Evolutionary conservation across 2,113 vertebrate genomes (phyloP).

Genomic region (Planiliza haematocheilus): DNA sequence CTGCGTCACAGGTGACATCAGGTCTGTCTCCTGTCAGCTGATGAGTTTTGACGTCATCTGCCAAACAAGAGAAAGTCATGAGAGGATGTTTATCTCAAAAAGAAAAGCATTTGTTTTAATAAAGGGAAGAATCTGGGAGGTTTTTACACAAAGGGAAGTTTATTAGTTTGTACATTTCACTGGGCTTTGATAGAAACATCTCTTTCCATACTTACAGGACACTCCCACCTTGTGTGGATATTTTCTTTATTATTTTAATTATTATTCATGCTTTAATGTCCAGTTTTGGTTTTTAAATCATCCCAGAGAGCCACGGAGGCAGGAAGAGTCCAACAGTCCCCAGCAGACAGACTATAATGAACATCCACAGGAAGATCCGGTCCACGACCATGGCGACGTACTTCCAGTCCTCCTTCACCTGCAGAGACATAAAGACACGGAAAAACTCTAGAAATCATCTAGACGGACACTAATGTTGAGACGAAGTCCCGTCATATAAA

Average conservation of each 20-base stretch:
- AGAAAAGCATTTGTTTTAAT: no score
- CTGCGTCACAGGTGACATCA: no score
- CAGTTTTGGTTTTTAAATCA: conserved; percentile 79
- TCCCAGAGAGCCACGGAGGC: conserved; percentile 87
- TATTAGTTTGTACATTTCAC: no score
- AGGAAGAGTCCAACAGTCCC: conserved; percentile 88
- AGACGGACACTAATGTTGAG: not conserved
- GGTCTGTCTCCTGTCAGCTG: no score
- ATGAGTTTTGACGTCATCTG: no score
- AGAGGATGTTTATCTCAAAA: no score
- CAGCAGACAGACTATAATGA: conserved; percentile 87
- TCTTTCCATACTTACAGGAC: no score
- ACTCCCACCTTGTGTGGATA: not conserved
- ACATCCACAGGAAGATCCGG: conserved; percentile 91
- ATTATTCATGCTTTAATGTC: not conserved
- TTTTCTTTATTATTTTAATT: not conserved
- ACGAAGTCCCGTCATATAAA: not conserved
- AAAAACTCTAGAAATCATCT: not conserved
- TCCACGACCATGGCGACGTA: conserved; percentile 85
- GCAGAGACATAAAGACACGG: not conserved
- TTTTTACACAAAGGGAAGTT: no score
- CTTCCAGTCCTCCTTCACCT: conserved; percentile 89
- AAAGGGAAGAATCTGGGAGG: no score
- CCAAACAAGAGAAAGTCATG: no score
- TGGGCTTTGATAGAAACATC: no score